Base-by-base conservation (phyloP, 2,888 invertebrate species). In the Cotesia congregata region DNA sequence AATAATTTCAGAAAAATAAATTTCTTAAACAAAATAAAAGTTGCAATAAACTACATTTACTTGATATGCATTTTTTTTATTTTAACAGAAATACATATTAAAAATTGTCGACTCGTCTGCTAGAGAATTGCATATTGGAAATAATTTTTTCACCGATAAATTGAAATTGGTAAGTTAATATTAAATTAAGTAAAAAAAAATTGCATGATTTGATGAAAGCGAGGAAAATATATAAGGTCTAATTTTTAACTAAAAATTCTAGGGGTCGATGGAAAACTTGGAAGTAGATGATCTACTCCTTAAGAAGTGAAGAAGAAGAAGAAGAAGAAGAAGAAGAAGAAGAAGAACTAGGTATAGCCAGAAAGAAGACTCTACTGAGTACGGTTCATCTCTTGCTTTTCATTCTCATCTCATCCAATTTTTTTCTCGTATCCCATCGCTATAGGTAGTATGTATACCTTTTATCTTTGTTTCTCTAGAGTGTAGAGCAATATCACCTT, bases 211-310 rank as follows among this genome's bases (percentile, higher is more conserved):
- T 3, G 30, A 30, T 30, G 30, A 30, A 30, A 41, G 50, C 20
- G 67, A 59, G 72, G 50, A 72, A 72, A 72, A 72, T 50, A n/a
- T n/a, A n/a, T n/a, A 72, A 72, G 69, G 62, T 30, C 73, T 67
- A 20, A 65, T 65, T 65, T 50, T 67, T 67, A 15, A 30, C 73
- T 68, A 68, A 85, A 86, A 86, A 84, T 83, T 83, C 81, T 78
- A 80, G 80, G 60, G 81, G 83, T 81, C 80, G 80, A 80, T 82
- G 83, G 82, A 85, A 83, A 84, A 85, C 81, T 84, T 83, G 69
- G 82, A 81, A 81, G 80, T 81, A 81, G 82, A 81, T 82, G 30
- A 0, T 30, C 30, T 30, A 30, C 79, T 20, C 30, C 65, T 38
- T 80, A 68, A 77, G 79, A 79, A 79, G 39, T 67, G 3, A 30